These are phyloP conservation scores for Champsocephalus esox DNA, from an alignment of 2,797 vertebrate genomes.

Conservation along the genomic window DNA sequence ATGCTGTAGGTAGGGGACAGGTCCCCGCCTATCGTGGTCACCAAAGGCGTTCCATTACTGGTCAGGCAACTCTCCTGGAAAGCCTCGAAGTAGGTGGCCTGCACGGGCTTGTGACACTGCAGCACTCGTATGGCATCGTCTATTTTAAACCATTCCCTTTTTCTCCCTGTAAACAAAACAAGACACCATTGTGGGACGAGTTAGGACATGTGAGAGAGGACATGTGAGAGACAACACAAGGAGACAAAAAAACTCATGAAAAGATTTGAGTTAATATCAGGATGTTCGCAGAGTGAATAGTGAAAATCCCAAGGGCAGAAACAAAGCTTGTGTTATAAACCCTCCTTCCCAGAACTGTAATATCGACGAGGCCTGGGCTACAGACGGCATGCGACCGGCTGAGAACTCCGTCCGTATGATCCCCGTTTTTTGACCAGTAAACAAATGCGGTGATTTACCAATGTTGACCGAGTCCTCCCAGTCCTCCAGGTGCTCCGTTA, in stretches of 20 bases:
- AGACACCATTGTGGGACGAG: conserved; percentile 45
- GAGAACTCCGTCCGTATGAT: conserved; percentile 54
- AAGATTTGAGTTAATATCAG: conserved; percentile 30
- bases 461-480: conserved; percentile 99
- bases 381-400: conserved; percentile 58
- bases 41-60: conserved; percentile 95
- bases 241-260: neutral
- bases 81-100: conserved; percentile 96
- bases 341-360: conserved; percentile 30
- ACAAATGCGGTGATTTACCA: conserved; percentile 84
- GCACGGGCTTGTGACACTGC: conserved; percentile 97
- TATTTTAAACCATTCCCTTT: conserved; percentile 99
- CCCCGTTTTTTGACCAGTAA: conserved; percentile 44
- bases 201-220: conserved; percentile 37
- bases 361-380: conserved; percentile 30
- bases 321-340: conserved; percentile 39
- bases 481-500: conserved; percentile 97
- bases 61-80: conserved; percentile 93
- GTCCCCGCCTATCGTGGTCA: conserved; percentile 88
- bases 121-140: conserved; percentile 96
- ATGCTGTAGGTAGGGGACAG: conserved; percentile 90
- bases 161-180: conserved; percentile 89
- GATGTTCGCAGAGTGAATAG: neutral
- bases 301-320: conserved; percentile 41
- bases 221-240: conserved; percentile 14